phyloP scores from a whole-genome alignment of 1,140 invertebrate species.

The Chrysoperla carnea region DNA sequence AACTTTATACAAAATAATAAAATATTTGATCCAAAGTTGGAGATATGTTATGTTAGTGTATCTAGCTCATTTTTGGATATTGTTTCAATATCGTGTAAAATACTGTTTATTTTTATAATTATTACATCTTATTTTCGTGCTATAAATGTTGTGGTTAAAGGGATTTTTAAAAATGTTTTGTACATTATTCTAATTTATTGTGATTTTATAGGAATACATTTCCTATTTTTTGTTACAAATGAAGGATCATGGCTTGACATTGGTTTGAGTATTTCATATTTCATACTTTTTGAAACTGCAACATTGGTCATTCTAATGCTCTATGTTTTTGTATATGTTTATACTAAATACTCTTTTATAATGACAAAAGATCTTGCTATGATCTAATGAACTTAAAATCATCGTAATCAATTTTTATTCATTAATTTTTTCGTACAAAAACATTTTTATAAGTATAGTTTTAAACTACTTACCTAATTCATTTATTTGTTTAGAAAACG shows the following conservation, averaged over 20 bases:
- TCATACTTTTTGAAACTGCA: conserved; percentile 38
- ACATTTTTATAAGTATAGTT: no score
- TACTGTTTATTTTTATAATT: not conserved
- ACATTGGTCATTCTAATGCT: conserved; percentile 22
- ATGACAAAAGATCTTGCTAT: no score
- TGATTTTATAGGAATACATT: conserved; percentile 72
- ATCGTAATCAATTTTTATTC: no score
- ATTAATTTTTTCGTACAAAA: no score
- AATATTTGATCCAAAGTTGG: not conserved
- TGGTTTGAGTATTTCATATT: conserved; percentile 53
- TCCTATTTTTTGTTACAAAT: conserved; percentile 68
- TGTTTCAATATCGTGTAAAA: not conserved
- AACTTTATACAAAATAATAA: no score
- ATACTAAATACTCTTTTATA: no score
- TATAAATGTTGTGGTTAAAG: not conserved
- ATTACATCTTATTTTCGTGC: not conserved
- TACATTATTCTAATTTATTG: conserved; percentile 56
- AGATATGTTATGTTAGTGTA: not conserved
- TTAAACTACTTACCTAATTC: no score
- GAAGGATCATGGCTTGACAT: conserved; percentile 92
- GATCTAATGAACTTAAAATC: no score
- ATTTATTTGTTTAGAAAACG: no score
- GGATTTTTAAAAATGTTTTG: no score
- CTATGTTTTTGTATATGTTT: no score
- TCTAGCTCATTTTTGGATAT: not conserved